Evolutionary conservation across 2,888 invertebrate genomes (phyloP).

Genomic region (Tyria jacobaeae): DNA sequence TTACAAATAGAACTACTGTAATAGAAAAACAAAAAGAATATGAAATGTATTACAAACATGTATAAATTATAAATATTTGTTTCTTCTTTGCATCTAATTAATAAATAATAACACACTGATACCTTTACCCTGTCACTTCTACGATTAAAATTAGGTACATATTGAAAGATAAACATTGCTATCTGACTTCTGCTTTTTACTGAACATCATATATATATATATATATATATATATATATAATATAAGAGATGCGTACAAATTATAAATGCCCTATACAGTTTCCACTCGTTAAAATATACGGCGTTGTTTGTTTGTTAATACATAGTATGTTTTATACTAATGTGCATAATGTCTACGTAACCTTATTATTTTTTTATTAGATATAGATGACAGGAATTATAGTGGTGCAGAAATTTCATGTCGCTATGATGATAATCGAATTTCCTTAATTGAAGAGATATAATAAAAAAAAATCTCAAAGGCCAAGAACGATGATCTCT

Average conservation of each 20-base stretch:
- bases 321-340: no score
- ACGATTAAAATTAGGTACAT: not conserved
- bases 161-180: not conserved
- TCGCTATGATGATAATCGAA: not conserved
- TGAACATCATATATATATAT: not conserved
- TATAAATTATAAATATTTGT: not conserved
- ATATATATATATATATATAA: no score
- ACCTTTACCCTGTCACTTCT: conserved; percentile 6
- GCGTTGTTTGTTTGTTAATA: no score
- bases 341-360: no score
- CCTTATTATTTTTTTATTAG: no score
- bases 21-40: not conserved
- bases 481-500: no score
- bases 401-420: not conserved
- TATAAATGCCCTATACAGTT: not conserved
- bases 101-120: not conserved
- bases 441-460: not conserved
- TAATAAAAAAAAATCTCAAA: no score
- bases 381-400: not conserved
- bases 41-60: not conserved
- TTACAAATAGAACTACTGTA: not conserved
- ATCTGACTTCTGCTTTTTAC: not conserved
- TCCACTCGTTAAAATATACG: no score
- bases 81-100: not conserved
- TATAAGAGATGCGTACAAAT: not conserved